Evolutionary conservation across 2,113 vertebrate species (phyloP).

Genomic region (Dendrocopos noguchii): DNA sequence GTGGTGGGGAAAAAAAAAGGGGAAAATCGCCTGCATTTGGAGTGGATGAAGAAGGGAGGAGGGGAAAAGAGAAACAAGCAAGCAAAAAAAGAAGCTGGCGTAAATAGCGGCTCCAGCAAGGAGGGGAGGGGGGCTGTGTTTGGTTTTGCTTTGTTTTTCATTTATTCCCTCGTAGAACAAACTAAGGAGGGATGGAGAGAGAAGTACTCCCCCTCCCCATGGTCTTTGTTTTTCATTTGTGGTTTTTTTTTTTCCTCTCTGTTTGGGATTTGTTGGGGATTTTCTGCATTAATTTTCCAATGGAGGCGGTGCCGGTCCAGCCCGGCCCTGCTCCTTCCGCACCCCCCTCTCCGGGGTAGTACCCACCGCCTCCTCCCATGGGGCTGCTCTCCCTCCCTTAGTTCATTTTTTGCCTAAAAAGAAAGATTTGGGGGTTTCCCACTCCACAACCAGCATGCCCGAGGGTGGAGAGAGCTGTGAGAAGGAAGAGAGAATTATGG

Average conservation of each 20-base stretch:
- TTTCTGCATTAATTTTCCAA: background rate
- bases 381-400: background rate
- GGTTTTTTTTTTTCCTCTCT: background rate
- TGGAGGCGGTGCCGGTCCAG: background rate
- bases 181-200: background rate
- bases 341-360: background rate
- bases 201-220: background rate
- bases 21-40: background rate
- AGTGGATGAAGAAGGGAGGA: background rate
- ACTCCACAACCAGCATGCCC: background rate
- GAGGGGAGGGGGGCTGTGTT: background rate
- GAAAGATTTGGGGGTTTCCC: background rate
- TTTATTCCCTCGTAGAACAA: background rate
- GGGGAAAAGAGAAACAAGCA: background rate
- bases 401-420: background rate
- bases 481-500: background rate
- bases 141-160: background rate
- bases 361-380: background rate
- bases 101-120: background rate
- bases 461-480: background rate
- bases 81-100: background rate
- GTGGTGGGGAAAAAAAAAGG: background rate
- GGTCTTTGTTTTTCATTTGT: background rate
- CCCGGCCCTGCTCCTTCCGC: background rate
- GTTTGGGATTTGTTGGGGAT: background rate